Evolutionary conservation across 2,797 vertebrate species (phyloP).

Genomic region (Falco cherrug): DNA sequence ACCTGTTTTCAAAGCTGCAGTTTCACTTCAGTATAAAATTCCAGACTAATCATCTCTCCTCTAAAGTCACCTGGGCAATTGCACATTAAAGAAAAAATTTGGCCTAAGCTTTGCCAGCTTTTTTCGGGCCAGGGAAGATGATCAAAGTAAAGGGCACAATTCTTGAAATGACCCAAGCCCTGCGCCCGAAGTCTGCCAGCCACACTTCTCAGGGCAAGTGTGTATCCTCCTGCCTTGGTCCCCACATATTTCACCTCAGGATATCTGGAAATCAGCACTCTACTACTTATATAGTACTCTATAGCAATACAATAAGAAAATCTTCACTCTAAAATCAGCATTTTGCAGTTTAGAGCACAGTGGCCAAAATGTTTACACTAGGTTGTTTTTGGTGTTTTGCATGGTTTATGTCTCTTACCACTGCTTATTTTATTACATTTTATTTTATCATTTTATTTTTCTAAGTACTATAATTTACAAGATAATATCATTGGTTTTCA

Average conservation of each 20-base stretch:
- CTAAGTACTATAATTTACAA: neutral
- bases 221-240: neutral
- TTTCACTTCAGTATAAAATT: slow-evolving; percentile 22
- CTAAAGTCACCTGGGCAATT: neutral
- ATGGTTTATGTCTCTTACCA: neutral
- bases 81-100: neutral
- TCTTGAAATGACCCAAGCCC: neutral
- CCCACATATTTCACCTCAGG: neutral
- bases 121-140: neutral
- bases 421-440: neutral
- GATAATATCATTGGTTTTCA: neutral
- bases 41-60: neutral
- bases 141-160: neutral
- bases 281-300: neutral
- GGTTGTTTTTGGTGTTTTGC: neutral
- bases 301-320: neutral
- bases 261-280: neutral
- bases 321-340: neutral
- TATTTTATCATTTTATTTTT: neutral
- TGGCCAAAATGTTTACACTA: neutral
- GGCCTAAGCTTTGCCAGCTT: neutral
- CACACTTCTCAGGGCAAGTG: neutral
- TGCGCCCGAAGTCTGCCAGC: neutral
- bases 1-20: slow-evolving; percentile 26
- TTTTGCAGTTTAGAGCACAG: neutral